Base-by-base conservation (phyloP, 2,797 vertebrate species). In the Eremophila alpestris region DNA sequence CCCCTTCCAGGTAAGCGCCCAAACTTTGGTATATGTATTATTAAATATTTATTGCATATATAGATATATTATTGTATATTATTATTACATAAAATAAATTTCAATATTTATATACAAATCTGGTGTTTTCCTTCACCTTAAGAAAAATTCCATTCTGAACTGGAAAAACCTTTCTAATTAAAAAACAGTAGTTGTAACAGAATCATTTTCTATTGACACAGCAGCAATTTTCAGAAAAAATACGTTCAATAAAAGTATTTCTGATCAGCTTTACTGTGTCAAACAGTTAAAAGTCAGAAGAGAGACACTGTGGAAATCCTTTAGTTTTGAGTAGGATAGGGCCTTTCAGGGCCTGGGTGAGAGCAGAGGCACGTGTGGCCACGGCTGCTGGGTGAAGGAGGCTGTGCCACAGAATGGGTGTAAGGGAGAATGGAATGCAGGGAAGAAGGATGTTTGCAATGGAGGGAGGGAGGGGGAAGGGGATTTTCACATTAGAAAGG, bases 361-460 rank as follows among this genome's bases (percentile, higher is more conserved):
- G 56, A 90, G 24, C 1, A 4, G 78, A 93, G 76, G 71, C 67
- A 76, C 0, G 1, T 4, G 8, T 60, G 23, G 43, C 41, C 45
- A 60, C 1, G 29, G 71, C 4, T 17, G 79, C 40, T 51, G 2
- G 13, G 51, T 20, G 85, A 83, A 55, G 48, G 56, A 73, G 85
- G 63, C 62, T 58, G 52, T 3, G 21, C 52, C 0, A 1, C 38
- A 63, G 87, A 60, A 85, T 55, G 90, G 80, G 85, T 48, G 74
- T 41, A 87, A 62, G 32, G 30, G 54, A 77, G 90, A 84, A 86
- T 67, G 88, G 88, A 90, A 95, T 82, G 90, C 0, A 0, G 16
- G 45, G 55, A 96, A 93, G 91, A 91, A 93, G 79, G 95, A 88
- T 91, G 79, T 43, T 82, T 88, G 96, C 89, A 86, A 49, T 73